These are phyloP conservation scores for Halichondria panicea DNA, from an alignment of 37 sponge, comb jelly and placozoan genomes.

Conservation along the genomic window DNA sequence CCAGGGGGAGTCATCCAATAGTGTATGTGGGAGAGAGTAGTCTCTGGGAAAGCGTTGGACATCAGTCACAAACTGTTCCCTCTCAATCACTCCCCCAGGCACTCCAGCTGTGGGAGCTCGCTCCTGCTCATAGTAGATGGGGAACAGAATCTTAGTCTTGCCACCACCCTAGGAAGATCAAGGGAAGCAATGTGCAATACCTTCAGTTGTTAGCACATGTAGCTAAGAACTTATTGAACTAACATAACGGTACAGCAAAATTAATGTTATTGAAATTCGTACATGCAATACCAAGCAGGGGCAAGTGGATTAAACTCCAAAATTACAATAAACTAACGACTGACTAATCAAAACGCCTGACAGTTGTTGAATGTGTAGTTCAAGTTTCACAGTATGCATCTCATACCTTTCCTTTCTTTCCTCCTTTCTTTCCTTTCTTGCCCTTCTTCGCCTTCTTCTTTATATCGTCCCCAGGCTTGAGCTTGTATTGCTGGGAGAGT, in stretches of 20 bases:
- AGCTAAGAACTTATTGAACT: too few species aligned
- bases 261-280: too few species aligned
- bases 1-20: constrained; percentile 92
- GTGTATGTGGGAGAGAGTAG: constrained; percentile 28
- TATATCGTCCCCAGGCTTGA: constrained; percentile 62
- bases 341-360: too few species aligned
- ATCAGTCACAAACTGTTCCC: constrained; percentile 75
- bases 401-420: constrained; percentile 55
- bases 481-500: constrained; percentile 82
- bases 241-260: too few species aligned
- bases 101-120: constrained; percentile 51
- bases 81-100: constrained; percentile 68
- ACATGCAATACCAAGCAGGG: too few species aligned
- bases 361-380: too few species aligned
- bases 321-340: too few species aligned
- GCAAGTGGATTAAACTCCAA: too few species aligned
- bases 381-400: too few species aligned
- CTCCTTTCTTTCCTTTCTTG: constrained; percentile 79
- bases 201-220: too few species aligned
- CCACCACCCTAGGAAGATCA: constrained; percentile 62
- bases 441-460: constrained; percentile 55
- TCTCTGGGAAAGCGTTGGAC: constrained; percentile 65
- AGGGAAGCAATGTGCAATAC: too few species aligned
- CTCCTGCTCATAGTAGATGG: constrained; percentile 69
- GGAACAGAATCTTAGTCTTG: constrained; percentile 80